These are phyloP conservation scores for Coelopa pilipes DNA, from an alignment of 2,888 invertebrate genomes.

Conservation along the genomic window DNA sequence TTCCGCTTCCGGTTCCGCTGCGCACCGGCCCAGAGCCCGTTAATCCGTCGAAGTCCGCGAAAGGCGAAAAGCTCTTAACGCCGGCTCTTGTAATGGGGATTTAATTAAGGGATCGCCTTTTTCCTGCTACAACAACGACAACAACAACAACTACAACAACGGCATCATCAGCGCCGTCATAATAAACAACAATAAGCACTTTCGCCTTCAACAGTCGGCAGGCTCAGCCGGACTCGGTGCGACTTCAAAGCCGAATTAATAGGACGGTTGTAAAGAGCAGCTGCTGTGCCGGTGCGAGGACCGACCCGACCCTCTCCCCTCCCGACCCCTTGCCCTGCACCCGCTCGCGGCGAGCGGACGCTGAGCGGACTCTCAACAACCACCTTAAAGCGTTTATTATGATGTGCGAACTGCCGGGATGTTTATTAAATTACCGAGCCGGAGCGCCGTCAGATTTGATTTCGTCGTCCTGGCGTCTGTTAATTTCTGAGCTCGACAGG, in stretches of 20 bases:
- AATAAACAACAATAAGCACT: slow-evolving; percentile 10
- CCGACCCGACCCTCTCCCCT: neutral
- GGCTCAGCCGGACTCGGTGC: slow-evolving; percentile 40
- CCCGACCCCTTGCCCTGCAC: neutral
- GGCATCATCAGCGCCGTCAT: too few relatives aligned
- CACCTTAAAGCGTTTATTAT: slow-evolving; percentile 41
- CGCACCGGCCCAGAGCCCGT: too few relatives aligned
- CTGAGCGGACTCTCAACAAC: slow-evolving; percentile 40
- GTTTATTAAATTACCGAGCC: slow-evolving; percentile 1
- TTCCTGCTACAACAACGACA: neutral
- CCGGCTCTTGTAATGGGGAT: too few relatives aligned
- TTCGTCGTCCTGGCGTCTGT: neutral
- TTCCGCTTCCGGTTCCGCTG: too few relatives aligned
- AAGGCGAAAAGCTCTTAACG: too few relatives aligned
- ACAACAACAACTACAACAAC: neutral
- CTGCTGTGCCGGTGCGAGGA: slow-evolving; percentile 39
- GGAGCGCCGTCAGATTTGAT: neutral
- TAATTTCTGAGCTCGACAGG: neutral
- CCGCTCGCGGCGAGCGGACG: neutral
- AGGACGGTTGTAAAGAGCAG: slow-evolving; percentile 41
- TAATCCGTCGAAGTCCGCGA: too few relatives aligned
- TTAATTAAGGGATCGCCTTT: too few relatives aligned
- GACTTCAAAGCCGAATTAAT: slow-evolving; percentile 42
- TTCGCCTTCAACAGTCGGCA: neutral
- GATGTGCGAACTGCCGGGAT: slow-evolving; percentile 22